phyloP scores from a whole-genome alignment of 1,140 invertebrate species.

The Watersipora subatra region DNA sequence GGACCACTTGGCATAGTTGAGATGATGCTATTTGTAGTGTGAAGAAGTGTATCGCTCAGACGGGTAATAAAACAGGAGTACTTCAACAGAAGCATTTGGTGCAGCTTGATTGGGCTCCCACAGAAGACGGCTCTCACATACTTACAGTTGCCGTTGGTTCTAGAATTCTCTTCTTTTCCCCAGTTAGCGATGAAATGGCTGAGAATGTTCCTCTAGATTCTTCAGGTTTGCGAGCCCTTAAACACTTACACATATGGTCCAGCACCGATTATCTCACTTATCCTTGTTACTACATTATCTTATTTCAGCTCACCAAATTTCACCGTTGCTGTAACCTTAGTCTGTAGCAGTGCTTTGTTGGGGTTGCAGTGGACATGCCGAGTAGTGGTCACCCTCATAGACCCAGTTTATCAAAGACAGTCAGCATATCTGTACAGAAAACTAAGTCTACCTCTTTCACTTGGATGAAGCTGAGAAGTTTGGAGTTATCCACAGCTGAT shows the following conservation, averaged over 20 bases:
- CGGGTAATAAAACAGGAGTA: slow-evolving; percentile 68
- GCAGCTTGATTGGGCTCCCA: slow-evolving; percentile 95
- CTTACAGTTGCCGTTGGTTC: slow-evolving; percentile 89
- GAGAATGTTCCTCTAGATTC: background rate
- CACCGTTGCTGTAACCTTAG: too few species aligned
- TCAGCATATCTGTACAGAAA: too few species aligned
- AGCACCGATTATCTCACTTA: slow-evolving; percentile 20
- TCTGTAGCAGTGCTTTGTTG: too few species aligned
- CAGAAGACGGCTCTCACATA: slow-evolving; percentile 95
- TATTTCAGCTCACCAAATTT: background rate
- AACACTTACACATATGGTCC: too few species aligned
- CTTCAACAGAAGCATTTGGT: slow-evolving; percentile 49
- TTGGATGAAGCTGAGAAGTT: slow-evolving; percentile 88
- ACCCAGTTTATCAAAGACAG: too few species aligned
- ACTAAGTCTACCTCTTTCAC: slow-evolving; percentile 33
- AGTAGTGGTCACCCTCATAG: too few species aligned
- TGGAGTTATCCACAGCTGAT: slow-evolving; percentile 83
- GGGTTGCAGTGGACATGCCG: too few species aligned
- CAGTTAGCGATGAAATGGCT: slow-evolving; percentile 39
- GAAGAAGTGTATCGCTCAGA: slow-evolving; percentile 72
- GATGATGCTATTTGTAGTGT: too few species aligned
- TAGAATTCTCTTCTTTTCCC: slow-evolving; percentile 49
- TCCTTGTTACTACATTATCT: background rate
- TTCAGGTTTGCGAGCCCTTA: too few species aligned
- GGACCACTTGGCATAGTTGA: too few species aligned